phyloP scores from a whole-genome alignment of 1,140 invertebrate genomes.

The Heliconius hermathena region DNA sequence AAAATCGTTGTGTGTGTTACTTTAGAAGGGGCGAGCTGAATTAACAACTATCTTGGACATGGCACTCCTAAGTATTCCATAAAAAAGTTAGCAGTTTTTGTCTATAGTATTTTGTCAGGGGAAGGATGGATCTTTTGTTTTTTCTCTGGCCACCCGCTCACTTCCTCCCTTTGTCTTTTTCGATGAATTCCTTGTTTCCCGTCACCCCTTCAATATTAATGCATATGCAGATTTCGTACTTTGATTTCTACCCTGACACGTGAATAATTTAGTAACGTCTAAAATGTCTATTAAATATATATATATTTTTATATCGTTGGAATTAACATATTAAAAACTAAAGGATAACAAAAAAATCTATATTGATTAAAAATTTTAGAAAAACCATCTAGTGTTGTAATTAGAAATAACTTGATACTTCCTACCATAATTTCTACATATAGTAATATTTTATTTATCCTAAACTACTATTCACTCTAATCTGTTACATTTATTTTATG shows the following conservation, averaged over 20 bases:
- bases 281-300: not conserved
- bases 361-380: too few relatives aligned
- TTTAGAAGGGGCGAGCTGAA: not conserved
- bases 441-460: too few relatives aligned
- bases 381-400: too few relatives aligned
- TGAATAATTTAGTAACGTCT: not conserved
- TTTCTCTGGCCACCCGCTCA: conserved; percentile 66
- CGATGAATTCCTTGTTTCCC: conserved; percentile 68
- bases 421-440: too few relatives aligned
- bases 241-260: conserved; percentile 27
- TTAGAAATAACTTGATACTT: too few relatives aligned
- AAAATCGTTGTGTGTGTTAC: not conserved
- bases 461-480: too few relatives aligned
- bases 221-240: conserved; percentile 57
- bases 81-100: conserved; percentile 50
- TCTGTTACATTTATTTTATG: too few relatives aligned
- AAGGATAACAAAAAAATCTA: too few relatives aligned
- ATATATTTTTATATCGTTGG: too few relatives aligned
- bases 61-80: conserved; percentile 56
- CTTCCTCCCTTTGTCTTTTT: conserved; percentile 76
- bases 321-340: too few relatives aligned
- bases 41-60: conserved; percentile 9
- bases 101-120: conserved; percentile 53
- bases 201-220: conserved; percentile 68
- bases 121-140: conserved; percentile 67